Base-by-base conservation (phyloP, 2,113 vertebrate species). In the Pseudopodoces humilis region DNA sequence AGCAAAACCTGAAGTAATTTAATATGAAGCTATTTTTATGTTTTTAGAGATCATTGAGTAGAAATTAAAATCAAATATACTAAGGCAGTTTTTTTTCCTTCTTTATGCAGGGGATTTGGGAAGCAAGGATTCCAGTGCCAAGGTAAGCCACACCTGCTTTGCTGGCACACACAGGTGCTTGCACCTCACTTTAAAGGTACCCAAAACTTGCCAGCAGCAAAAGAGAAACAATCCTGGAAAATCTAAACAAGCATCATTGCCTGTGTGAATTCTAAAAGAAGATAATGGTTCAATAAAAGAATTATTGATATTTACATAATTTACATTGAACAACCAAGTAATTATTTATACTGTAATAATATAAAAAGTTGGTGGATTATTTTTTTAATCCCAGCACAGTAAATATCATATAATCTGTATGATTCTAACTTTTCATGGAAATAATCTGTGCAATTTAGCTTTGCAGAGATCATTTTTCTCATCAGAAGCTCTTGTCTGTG, bases 61-160 rank as follows among this genome's bases (percentile, higher is more conserved):
- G 70, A 81, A 60, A 68, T 68, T 30, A 24, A n/a, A 76, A 43
- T 60, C 68, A 58, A 95, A 55, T 33, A 53, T 92, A 63, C 93
- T 98, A 95, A 97, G 69, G 83, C 25, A 17, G 15, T 84, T 31
- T 35, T 39, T 39, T 47, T 90, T 86, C 81, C 81, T 76, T 30
- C 94, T 95, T 84, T 37, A 69, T 96, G 53, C 97, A 98, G 98
- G 98, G 98, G 98, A 62, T 98, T 98, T 98, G 98, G 98, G 70
- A 98, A 98, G 86, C 98, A 98, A 98, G 98, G 98, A 96, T 98
- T 98, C 96, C 98, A 98, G 95, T 98, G 98, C 97, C 98, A 98
- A 98, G 98, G 98, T 98, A 98, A 98, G 98, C 86, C 91, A 60
- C 69, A 23, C 21, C 56, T 33, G 47, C 21, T 74, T 69, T 91